Base-by-base conservation (phyloP, 2,888 invertebrate genomes). In the Agonum fuliginosum region DNA sequence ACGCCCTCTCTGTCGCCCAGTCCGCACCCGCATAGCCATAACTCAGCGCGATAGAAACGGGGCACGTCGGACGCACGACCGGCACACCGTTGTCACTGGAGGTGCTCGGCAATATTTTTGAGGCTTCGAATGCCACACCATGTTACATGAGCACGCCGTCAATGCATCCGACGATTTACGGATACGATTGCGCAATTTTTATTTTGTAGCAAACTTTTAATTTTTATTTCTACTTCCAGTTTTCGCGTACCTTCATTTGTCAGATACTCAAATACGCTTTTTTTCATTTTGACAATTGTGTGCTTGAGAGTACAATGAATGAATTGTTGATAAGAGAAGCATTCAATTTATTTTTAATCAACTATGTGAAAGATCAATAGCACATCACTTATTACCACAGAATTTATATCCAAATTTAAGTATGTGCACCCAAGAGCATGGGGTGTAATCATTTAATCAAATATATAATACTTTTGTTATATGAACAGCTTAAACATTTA, bases 51-150 rank as follows among this genome's bases (percentile, higher is more conserved):
- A 73, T 73, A 73, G 73, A 73, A 73, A 58, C 73, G 62, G 73
- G 41, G 72, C 34, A 62, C 62, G 73, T 58, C 73, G 73, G 62
- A 41, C 24, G 20, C 73, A 72, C 72, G 72, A 51, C 41, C 62
- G 43, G 73, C 73, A 54, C 43, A 58, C 58, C 73, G 62, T 62
- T 73, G 73, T 73, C 73, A 62, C 73, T 62, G 62, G 62, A 73
- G 73, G 73, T 73, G 62, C 62, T 62, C 62, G 73, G 73, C 73
- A 73, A 73, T 73, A 73, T 73, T 73, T 73, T 62, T 58, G 62
- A 62, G 58, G 73, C 73, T 73, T 73, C 73, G 58, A 73, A 73
- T 73, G 73, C 58, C 73, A 62, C 62, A 73, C 73, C 62, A 27
- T 62, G 73, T 73, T 73, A 73, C 73, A 73, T 73, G 62, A 73